phyloP scores from a whole-genome alignment of 1,140 invertebrate species.

The Aphaenogaster ashmeadi region DNA sequence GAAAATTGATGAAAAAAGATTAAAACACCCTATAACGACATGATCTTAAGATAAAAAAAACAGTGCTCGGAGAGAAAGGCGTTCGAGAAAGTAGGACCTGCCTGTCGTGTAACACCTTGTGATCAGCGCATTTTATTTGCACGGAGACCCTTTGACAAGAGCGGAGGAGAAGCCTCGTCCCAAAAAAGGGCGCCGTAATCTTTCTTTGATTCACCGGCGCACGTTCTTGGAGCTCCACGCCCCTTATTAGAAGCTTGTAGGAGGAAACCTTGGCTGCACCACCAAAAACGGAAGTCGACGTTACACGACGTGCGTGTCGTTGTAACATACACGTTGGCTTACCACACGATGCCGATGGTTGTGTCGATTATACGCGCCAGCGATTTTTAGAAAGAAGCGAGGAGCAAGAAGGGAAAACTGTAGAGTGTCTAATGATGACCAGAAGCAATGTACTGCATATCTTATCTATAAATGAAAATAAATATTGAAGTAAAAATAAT shows the following conservation, averaged over 20 bases:
- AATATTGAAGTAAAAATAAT: neutral
- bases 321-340: constrained; percentile 43
- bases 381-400: constrained; percentile 3
- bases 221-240: constrained; percentile 25
- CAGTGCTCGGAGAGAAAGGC: neutral
- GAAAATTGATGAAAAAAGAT: neutral
- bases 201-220: constrained; percentile 67
- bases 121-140: constrained; percentile 67
- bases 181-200: constrained; percentile 66
- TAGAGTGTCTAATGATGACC: neutral
- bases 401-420: neutral
- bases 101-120: constrained; percentile 71
- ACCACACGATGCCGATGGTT: neutral
- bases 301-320: constrained; percentile 33
- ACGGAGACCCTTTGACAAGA: constrained; percentile 58
- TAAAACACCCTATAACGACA: neutral
- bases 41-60: neutral
- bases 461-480: neutral
- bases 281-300: constrained; percentile 54
- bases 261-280: constrained; percentile 10
- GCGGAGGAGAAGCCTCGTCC: constrained; percentile 23
- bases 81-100: constrained; percentile 70
- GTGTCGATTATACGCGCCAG: constrained; percentile 41
- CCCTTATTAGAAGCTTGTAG: constrained; percentile 59
- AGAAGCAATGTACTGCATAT: neutral